phyloP scores from a whole-genome alignment of 2,797 vertebrate species.

The Aplochiton taeniatus region DNA sequence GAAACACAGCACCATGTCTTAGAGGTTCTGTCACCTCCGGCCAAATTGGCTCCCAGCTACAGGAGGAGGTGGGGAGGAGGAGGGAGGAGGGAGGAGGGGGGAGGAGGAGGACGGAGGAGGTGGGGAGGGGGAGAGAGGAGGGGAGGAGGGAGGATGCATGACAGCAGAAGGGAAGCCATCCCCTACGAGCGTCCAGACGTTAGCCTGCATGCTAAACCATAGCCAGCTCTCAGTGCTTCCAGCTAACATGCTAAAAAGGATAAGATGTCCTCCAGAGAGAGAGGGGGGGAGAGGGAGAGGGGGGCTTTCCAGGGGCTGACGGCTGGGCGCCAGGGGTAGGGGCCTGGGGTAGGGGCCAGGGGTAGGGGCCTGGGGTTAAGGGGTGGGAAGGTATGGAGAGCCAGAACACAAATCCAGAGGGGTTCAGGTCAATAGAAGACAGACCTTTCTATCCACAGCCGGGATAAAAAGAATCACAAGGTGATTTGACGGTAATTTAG shows the following conservation, averaged over 20 bases:
- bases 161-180: background rate
- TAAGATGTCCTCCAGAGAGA: background rate
- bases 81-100: background rate
- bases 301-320: background rate
- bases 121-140: background rate
- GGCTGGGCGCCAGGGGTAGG: no score
- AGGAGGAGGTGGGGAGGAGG: conserved; percentile 7
- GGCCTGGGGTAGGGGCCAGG: background rate
- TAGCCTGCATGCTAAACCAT: background rate
- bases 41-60: conserved; percentile 9
- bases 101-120: background rate
- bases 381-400: no score
- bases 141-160: background rate
- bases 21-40: conserved; percentile 1
- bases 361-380: background rate
- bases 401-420: no score
- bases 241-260: conserved; percentile 24
- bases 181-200: background rate
- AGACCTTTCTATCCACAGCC: no score
- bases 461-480: background rate
- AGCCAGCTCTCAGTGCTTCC: background rate
- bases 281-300: background rate
- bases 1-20: conserved; percentile 1
- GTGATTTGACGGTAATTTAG: no score
- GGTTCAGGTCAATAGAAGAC: background rate